phyloP scores from a whole-genome alignment of 2,113 vertebrate genomes.

The Excalfactoria chinensis region DNA sequence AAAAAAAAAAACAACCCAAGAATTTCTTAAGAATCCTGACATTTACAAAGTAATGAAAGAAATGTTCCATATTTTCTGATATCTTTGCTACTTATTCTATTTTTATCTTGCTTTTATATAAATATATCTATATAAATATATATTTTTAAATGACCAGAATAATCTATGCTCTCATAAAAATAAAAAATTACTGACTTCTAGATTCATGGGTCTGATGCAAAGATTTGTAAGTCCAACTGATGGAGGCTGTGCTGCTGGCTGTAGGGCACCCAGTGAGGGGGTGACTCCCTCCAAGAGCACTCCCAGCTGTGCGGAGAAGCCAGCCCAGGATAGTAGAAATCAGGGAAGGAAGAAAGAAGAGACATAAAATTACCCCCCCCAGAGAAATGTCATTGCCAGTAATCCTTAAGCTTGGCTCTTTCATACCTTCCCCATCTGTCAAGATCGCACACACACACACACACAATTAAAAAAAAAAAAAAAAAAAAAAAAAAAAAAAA shows the following conservation, averaged over 20 bases:
- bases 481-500: too few relatives aligned
- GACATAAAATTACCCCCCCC: neutral
- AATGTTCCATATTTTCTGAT: neutral
- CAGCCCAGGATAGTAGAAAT: neutral
- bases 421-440: neutral
- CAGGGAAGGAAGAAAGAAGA: neutral
- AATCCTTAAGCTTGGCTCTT: neutral
- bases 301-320: neutral
- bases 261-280: neutral
- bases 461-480: too few relatives aligned
- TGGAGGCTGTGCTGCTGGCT: neutral
- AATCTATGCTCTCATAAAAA: neutral
- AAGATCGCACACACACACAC: neutral
- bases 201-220: neutral
- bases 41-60: conserved; percentile 8
- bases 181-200: neutral
- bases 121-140: neutral
- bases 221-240: neutral
- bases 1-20: neutral
- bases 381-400: neutral
- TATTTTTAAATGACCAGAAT: neutral
- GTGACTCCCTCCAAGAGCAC: neutral
- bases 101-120: neutral
- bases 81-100: neutral
- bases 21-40: neutral